Base-by-base conservation (phyloP, 1,140 invertebrate genomes). In the Heliothis virescens region DNA sequence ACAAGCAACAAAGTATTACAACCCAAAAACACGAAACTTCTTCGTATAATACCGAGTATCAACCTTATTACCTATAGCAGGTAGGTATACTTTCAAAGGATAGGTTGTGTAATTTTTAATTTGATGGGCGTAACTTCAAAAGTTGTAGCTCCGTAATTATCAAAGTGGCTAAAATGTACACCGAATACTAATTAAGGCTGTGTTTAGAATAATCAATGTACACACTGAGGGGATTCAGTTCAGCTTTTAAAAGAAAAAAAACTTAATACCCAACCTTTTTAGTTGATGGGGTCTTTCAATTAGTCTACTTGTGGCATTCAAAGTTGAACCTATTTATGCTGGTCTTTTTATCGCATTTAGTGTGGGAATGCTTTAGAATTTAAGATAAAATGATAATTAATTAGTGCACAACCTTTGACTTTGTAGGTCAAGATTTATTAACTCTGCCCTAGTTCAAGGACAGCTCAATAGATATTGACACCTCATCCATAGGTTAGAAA, bases 141-240 rank as follows among this genome's bases (percentile, higher is more conserved):
- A 72, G 50, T 72, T 72, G 47, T 72, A 16, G 67, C 26, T 41
- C 13, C 21, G 21, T 71, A 71, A 71, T 71, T 71, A 53, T 71
- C 21, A 53, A 71, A 71, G 50, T 53, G 21, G 48, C 21, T 4
- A 53, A 53, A 9, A n/a, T 53, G 50, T 15, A 53, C 7, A 26
- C 12, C 10, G 48, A 71, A 29, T n/a, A 71, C 50, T 53, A 16
- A 53, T 26, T 41, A 41, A 41, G 29, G 63, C 1, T 9, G n/a
- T 48, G 63, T 67, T 48, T 48, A 67, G 63, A 67, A 67, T 67
- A 67, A 47, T 67, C 34, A 47, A 67, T 67, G 60, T 21, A 21
- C 18, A 57, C 26, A 62, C 2, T 13, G 9, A 21, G 26, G 21
- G 12, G 55, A 21, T 13, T 15, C 16, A 7, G 26, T 13, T 21